Conservation (phyloP, 2,113 vertebrate species). For the Melanotaenia duboulayi region DNA sequence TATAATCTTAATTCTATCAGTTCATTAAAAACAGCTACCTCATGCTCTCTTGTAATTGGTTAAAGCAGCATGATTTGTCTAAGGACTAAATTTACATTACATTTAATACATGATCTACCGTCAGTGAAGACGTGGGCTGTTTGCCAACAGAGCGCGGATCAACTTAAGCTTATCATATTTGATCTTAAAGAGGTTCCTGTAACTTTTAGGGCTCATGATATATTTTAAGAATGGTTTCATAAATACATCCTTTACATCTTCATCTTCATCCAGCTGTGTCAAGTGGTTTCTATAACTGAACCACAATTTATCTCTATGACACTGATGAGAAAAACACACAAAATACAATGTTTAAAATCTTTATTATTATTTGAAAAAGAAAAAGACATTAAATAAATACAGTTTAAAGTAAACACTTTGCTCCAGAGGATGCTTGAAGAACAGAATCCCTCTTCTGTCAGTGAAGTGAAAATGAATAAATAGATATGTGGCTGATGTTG, state of each 20-base stretch:
- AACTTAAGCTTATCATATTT: constrained; percentile 16
- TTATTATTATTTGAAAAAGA: no score
- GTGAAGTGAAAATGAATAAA: constrained; percentile 20
- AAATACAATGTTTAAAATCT: background rate
- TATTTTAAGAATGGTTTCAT: constrained; percentile 22
- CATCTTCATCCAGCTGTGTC: background rate
- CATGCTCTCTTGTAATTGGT: constrained; percentile 12
- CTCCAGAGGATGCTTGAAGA: constrained; percentile 11
- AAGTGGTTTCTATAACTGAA: background rate
- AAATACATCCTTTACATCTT: constrained; percentile 17
- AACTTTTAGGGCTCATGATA: constrained; percentile 5
- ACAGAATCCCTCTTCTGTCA: background rate
- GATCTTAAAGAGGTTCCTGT: constrained; percentile 16
- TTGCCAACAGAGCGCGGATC: constrained; percentile 21
- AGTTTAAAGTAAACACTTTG: constrained; percentile 4
- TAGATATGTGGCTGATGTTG: constrained; percentile 18
- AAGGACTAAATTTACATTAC: constrained; percentile 27
- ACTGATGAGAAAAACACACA: background rate
- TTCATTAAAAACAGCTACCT: constrained; percentile 31
- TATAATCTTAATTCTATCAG: constrained; percentile 27
- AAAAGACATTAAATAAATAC: background rate
- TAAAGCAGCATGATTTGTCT: constrained; percentile 22
- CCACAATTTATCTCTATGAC: background rate
- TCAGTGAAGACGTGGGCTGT: constrained; percentile 25
- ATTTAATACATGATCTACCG: constrained; percentile 5